These are phyloP conservation scores for Apoderus coryli DNA, from an alignment of 2,888 invertebrate genomes.

Conservation along the genomic window DNA sequence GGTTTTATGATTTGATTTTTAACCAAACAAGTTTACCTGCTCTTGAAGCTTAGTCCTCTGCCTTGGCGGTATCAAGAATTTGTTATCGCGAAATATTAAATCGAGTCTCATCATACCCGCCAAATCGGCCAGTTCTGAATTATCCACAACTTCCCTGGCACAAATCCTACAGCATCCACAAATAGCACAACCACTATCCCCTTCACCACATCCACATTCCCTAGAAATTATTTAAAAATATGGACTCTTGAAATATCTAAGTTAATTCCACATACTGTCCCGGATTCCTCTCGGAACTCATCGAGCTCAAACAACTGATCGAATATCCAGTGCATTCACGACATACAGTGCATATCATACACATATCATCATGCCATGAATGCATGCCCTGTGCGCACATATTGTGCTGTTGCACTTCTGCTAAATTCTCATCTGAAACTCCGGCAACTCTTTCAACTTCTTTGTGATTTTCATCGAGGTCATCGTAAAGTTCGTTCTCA, in stretches of 20 bases:
- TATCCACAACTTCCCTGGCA: constrained; percentile 52
- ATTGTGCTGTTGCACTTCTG: constrained; percentile 23
- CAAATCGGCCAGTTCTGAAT: constrained; percentile 38
- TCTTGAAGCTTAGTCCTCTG: constrained; percentile 42
- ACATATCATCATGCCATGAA: constrained; percentile 66
- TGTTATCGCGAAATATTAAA: constrained; percentile 32
- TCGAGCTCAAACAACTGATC: constrained; percentile 57
- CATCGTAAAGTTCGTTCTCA: constrained; percentile 38
- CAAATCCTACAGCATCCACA: constrained; percentile 89
- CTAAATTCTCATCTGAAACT: constrained; percentile 27
- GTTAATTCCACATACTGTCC: constrained; percentile 71
- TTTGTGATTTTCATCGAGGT: constrained; percentile 38
- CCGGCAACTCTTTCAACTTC: constrained; percentile 39
- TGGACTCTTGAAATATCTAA: no score
- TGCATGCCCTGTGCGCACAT: constrained; percentile 57
- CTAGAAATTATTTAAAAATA: constrained; percentile 36
- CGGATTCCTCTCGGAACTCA: constrained; percentile 65
- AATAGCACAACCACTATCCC: constrained; percentile 83
- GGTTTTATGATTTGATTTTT: background rate
- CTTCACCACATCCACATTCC: constrained; percentile 89
- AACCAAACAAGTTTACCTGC: constrained; percentile 26
- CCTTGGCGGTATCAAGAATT: constrained; percentile 32
- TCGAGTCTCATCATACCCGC: constrained; percentile 41
- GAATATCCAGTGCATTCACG: constrained; percentile 90
- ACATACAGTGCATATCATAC: constrained; percentile 83